Conservation (phyloP, 2,888 invertebrate species). For the Eristalis intricaria region DNA sequence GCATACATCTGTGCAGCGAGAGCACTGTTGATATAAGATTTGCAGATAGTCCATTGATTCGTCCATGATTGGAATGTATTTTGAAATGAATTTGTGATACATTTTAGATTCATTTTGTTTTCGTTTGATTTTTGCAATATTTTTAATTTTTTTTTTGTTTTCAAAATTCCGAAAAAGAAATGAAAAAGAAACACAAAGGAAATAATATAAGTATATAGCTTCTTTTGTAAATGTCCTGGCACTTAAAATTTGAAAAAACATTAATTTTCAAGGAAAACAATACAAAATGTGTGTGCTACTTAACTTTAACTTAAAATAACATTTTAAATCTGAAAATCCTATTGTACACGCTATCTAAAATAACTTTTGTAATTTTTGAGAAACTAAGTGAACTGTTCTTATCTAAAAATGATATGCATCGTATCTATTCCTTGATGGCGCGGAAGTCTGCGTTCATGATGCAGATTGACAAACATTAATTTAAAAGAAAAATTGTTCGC, state of each 20-base stretch:
- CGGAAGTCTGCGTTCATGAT: no score
- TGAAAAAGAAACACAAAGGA: constrained; percentile 33
- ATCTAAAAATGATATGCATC: neutral
- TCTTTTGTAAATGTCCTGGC: constrained; percentile 71
- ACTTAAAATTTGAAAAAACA: constrained; percentile 63
- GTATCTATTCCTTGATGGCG: no score
- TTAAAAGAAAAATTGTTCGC: no score
- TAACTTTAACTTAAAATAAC: neutral
- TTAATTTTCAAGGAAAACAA: constrained; percentile 21
- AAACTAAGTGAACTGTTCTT: neutral
- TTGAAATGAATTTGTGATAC: constrained; percentile 52
- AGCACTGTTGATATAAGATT: constrained; percentile 86
- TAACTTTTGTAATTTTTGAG: neutral
- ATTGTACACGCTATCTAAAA: neutral
- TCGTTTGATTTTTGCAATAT: constrained; percentile 3
- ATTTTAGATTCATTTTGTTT: constrained; percentile 37
- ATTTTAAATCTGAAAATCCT: neutral
- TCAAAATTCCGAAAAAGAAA: constrained; percentile 51
- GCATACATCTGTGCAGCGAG: constrained; percentile 98
- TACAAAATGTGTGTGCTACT: constrained; percentile 11
- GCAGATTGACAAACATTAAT: no score
- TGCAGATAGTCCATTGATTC: constrained; percentile 65
- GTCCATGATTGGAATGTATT: constrained; percentile 42
- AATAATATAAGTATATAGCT: constrained; percentile 17
- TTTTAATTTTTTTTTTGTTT: neutral